Base-by-base conservation (phyloP, 2,797 vertebrate genomes). In the Vultur gryphus region DNA sequence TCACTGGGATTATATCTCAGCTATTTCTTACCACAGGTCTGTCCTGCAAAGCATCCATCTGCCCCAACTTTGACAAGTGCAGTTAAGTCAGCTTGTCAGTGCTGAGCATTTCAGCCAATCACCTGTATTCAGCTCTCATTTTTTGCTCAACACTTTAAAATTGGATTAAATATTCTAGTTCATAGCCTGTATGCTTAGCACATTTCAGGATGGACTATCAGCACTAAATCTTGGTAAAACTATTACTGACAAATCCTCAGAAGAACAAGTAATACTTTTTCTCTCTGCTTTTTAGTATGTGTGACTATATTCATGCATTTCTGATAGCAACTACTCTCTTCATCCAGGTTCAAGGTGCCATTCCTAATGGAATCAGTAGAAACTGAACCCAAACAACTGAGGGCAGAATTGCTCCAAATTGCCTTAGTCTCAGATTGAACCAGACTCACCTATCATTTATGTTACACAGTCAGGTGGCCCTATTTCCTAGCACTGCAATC, bases 391-490 rank as follows among this genome's bases (percentile, higher is more conserved):
- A 92, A 87, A 89, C 57, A 84, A 65, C 49, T 26, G 37, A 65
- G 61, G 21, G 18, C 18, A 65, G 46, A 94, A 96, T 84, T 84
- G 17, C 24, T 70, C 33, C 51, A 90, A 96, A 96, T 84, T 96
- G 28, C 58, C 29, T 91, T 43, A 69, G 29, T 54, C 28, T 93
- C 49, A 92, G 29, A 72, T 29, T 49, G 71, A 85, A 79, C 39
- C 37, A 55, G 35, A 80, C 76, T 94, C 78, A 75, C 39, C 31
- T 75, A 54, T 59, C 70, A 70, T 72, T 93, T 91, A 13, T 46
- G 46, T 49, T 70, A 25, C 73, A 84, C 64, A 91, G 58, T 29
- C 59, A 92, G 71, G 51, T 89, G 46, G 44, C 31, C 59, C n/a
- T 43, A 37, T 91, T 85, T 93, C 51, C 35, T 80, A 58, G 59